Base-by-base conservation (phyloP, 2,797 vertebrate species). In the Podarcis lilfordi region DNA sequence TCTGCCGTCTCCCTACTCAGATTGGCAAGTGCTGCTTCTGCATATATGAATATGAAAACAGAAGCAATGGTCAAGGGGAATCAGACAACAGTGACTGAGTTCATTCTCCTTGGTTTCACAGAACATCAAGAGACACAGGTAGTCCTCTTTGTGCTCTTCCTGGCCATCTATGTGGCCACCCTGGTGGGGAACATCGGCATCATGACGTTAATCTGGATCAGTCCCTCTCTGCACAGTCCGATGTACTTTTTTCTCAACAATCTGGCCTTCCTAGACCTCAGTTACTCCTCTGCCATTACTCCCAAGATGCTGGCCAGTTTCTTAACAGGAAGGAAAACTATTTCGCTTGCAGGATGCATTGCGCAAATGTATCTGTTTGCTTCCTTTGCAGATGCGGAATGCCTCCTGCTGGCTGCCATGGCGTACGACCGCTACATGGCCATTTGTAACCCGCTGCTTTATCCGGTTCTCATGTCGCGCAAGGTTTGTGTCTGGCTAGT, bases 201-300 rank as follows among this genome's bases (percentile, higher is more conserved):
- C 84, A 82, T 89, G 1, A 0, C 43, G 13, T 77, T 89, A 21
- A 23, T 89, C 43, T 25, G 25, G 68, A n/a, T 69, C 68, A 76
- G 45, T 2, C 37, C 86, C 37, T 50, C 25, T 10, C 80, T 91
- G 59, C 88, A 88, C 27, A 88, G 25, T 5, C 91, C 88, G 17
- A 89, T 91, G 86, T 91, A 89, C 35, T 88, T 88, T 71, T 89
- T 91, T 59, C 86, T 91, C 8, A 83, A 50, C 64, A 75, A 91
- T 55, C 43, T 91, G 29, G 84, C 91, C 17, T 83, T 89, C 74
- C 43, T 91, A 43, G 91, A 91, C 29, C 80, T 88, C 29, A 80
- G 83, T 82, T 91, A 86, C 69, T 83, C 91, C 3, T 86, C 86
- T 6, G 13, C 88, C n/a, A 88, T 91, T 71, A 72, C 40, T 19